phyloP scores from a whole-genome alignment of 1,140 invertebrate species.

The Whitmania pigra region DNA sequence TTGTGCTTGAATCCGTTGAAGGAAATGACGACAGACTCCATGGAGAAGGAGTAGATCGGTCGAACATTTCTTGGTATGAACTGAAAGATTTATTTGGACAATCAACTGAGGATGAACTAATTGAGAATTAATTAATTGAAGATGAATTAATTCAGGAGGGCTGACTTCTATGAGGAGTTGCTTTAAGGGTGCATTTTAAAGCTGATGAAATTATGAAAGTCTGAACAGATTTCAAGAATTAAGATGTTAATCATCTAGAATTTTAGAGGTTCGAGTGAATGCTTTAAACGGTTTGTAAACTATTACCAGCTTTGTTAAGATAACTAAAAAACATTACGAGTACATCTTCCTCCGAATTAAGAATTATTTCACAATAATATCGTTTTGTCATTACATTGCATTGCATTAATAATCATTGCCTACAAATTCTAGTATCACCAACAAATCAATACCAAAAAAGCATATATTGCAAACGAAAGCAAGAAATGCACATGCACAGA shows the following conservation, averaged over 20 bases:
- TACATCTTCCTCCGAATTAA: background rate
- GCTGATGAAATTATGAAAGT: no score
- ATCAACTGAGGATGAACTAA: slow-evolving; percentile 33
- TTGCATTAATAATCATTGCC: slow-evolving; percentile 11
- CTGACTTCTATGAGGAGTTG: background rate
- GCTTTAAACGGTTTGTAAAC: no score
- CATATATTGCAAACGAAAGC: background rate
- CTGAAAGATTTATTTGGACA: no score
- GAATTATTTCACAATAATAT: background rate
- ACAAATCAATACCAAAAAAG: background rate
- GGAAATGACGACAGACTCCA: slow-evolving; percentile 69
- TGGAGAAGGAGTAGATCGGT: slow-evolving; percentile 70
- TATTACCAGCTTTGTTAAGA: no score
- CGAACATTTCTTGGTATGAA: slow-evolving; percentile 59
- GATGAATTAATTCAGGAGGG: slow-evolving; percentile 11
- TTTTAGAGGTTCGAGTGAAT: no score
- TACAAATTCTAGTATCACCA: slow-evolving; percentile 17
- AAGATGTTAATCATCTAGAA: no score
- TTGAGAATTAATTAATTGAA: slow-evolving; percentile 5
- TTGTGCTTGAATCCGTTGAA: slow-evolving; percentile 78
- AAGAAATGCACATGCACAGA: no score
- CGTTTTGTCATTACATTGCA: background rate
- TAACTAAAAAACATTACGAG: no score
- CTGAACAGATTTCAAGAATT: no score
- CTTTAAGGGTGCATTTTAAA: slow-evolving; percentile 14